phyloP scores from a whole-genome alignment of 2,888 invertebrate genomes.

The Helicoverpa assulta region DNA sequence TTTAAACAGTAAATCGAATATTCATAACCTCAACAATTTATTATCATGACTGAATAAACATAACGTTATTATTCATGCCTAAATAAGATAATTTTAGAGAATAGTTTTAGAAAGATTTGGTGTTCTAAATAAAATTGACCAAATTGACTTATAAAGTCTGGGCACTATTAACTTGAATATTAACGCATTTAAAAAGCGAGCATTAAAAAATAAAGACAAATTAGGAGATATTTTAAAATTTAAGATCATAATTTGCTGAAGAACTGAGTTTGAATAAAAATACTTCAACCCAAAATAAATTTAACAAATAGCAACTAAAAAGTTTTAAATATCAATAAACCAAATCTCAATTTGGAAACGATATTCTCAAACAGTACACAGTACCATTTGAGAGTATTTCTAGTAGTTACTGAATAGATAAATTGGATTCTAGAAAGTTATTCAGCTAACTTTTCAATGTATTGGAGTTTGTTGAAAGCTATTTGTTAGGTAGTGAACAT shows the following conservation, averaged over 20 bases:
- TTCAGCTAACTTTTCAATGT: slow-evolving; percentile 35
- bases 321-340: slow-evolving; percentile 16
- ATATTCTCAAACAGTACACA: slow-evolving; percentile 31
- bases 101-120: too few species aligned
- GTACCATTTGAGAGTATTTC: slow-evolving; percentile 35
- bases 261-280: slow-evolving; percentile 8
- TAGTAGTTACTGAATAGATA: slow-evolving; percentile 40
- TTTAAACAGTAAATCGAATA: not conserved
- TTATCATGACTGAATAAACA: not conserved
- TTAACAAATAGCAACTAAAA: slow-evolving; percentile 24
- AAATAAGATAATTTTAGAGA: too few species aligned
- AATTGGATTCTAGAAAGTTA: slow-evolving; percentile 50
- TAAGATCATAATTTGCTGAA: slow-evolving; percentile 3
- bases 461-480: slow-evolving; percentile 33
- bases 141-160: too few species aligned
- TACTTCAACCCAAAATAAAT: slow-evolving; percentile 19
- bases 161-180: too few species aligned
- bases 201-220: too few species aligned
- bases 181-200: too few species aligned
- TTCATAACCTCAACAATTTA: not conserved
- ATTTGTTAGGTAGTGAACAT: slow-evolving; percentile 26
- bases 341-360: slow-evolving; percentile 25
- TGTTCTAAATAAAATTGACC: too few species aligned
- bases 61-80: too few species aligned
- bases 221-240: too few species aligned